Conservation (phyloP, 2,113 vertebrate genomes). For the Catharus minimus region DNA sequence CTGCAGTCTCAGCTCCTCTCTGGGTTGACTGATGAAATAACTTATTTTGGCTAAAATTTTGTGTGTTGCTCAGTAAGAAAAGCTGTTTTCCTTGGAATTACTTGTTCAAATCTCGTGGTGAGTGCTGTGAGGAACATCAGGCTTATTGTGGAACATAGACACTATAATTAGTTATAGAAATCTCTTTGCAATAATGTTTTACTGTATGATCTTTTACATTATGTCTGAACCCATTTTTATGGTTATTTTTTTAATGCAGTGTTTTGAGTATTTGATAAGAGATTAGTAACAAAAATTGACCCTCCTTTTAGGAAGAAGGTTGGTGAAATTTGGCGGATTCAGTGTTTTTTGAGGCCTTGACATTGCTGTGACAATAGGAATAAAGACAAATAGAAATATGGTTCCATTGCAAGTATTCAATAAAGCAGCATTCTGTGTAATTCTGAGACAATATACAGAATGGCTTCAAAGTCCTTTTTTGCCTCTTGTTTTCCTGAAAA, state of each 20-base stretch:
- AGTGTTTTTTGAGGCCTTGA: background rate
- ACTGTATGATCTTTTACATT: background rate
- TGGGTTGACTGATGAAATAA: background rate
- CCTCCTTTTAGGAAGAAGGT: background rate
- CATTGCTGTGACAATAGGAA: background rate
- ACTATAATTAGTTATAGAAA: background rate
- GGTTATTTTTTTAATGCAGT: background rate
- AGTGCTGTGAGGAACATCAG: background rate
- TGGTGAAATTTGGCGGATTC: background rate
- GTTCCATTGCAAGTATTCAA: background rate
- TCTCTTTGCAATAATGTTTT: background rate
- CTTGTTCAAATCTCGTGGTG: background rate
- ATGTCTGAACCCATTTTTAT: background rate
- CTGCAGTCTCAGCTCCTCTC: background rate
- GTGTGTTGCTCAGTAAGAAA: background rate
- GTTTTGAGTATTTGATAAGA: background rate
- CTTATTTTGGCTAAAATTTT: background rate
- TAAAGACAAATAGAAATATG: background rate
- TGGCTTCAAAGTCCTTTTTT: background rate
- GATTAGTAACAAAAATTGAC: background rate
- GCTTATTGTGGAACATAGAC: background rate
- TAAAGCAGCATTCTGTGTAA: background rate
- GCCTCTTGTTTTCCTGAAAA: background rate
- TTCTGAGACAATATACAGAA: background rate
- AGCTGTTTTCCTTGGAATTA: background rate